Evolutionary conservation across 2,797 vertebrate species (phyloP).

Genomic region (Sylvilagus floridanus): DNA sequence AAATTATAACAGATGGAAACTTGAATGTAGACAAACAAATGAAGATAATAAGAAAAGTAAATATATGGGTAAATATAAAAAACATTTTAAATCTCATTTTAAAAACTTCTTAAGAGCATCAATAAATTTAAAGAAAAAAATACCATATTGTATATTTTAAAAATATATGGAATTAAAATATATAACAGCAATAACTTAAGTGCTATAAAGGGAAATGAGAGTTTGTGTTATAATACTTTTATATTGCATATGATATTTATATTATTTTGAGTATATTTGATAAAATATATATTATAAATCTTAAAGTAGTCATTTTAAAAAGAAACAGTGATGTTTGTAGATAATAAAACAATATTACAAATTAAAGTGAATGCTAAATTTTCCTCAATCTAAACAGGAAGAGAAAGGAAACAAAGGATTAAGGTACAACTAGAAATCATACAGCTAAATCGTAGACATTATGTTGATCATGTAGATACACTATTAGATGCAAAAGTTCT

Average conservation of each 20-base stretch:
- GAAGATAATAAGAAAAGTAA: background rate
- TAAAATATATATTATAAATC: background rate
- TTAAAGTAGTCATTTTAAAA: background rate
- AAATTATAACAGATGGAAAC: background rate
- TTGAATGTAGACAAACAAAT: background rate
- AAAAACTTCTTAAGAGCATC: background rate
- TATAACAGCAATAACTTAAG: background rate
- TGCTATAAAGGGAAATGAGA: background rate
- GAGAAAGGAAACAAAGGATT: background rate
- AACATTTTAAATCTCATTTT: background rate
- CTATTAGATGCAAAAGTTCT: background rate
- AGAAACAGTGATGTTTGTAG: background rate
- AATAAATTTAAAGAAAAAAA: background rate
- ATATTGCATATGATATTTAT: background rate
- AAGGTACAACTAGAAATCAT: background rate
- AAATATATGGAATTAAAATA: background rate
- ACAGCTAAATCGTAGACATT: background rate
- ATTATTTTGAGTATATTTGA: background rate
- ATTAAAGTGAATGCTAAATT: background rate
- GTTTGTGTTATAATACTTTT: background rate
- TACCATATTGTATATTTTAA: background rate
- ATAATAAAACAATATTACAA: background rate
- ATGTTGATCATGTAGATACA: background rate
- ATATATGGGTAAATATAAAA: background rate
- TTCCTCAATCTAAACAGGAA: background rate